Evolutionary conservation across 2,888 invertebrate species (phyloP).

Genomic region (Phania funesta): DNA sequence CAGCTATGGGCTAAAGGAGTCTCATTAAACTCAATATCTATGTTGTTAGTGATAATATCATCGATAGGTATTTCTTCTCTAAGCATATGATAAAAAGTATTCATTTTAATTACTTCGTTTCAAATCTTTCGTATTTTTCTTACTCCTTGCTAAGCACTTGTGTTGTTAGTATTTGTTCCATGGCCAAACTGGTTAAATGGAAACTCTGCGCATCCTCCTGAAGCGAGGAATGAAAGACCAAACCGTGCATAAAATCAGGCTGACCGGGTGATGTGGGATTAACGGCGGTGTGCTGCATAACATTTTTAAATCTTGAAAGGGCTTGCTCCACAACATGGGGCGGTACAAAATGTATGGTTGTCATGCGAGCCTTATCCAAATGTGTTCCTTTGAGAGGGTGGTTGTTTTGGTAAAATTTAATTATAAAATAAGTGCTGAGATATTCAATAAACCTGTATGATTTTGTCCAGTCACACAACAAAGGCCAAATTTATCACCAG

Average conservation of each 20-base stretch:
- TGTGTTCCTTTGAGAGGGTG: no score
- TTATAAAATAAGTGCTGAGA: no score
- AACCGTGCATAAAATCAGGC: conserved; percentile 78
- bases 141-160: conserved; percentile 81
- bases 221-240: conserved; percentile 77
- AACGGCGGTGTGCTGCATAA: conserved; percentile 77
- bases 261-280: conserved; percentile 77
- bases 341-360: conserved; percentile 67
- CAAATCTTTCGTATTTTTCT: background rate
- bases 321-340: conserved; percentile 74
- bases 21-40: conserved; percentile 75
- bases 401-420: no score
- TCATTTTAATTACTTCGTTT: background rate
- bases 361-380: conserved; percentile 60
- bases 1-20: conserved; percentile 76
- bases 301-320: conserved; percentile 77
- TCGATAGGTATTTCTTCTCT: conserved; percentile 76
- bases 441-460: conserved; percentile 80
- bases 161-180: conserved; percentile 82
- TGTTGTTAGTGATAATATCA: conserved; percentile 78
- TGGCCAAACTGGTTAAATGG: conserved; percentile 80
- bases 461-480: conserved; percentile 85
- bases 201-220: conserved; percentile 80
- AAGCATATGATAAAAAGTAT: background rate
- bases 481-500: conserved; percentile 81